A percentile compares a stretch with the other conserved stretches of the same genome.
Conservation (phyloP, 2,113 vertebrate species). For the Rhadina sibilatrix region DNA sequence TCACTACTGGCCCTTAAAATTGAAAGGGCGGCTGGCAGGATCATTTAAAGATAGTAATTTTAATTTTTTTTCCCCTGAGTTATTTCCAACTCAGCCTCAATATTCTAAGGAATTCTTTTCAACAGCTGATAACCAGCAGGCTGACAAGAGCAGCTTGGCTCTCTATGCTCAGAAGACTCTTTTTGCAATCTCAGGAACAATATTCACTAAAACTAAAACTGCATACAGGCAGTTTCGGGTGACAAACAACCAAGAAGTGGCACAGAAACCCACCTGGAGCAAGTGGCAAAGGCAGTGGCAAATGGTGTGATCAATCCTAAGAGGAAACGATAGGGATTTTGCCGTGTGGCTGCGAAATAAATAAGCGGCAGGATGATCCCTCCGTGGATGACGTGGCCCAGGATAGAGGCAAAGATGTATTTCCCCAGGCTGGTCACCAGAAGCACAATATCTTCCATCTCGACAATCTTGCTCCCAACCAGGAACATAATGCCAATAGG, state of each 20-base stretch:
- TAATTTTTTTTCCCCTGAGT: accelerated
- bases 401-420: conserved; percentile 93
- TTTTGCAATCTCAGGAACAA: not conserved
- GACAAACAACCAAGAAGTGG: not conserved
- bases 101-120: not conserved
- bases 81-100: not conserved
- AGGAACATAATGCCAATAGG: conserved; percentile 97
- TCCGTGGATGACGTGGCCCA: conserved; percentile 96
- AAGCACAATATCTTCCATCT: conserved; percentile 91
- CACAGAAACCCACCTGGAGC: conserved; percentile 85
- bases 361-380: conserved; percentile 90
- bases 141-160: not conserved
- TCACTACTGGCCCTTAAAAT: not conserved
- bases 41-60: not conserved
- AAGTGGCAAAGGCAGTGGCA: conserved; percentile 95
- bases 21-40: not conserved
- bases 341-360: conserved; percentile 90
- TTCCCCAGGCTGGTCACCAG: conserved; percentile 95
- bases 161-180: not conserved
- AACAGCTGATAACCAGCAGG: not conserved
- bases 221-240: not conserved
- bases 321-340: conserved; percentile 93
- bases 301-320: conserved; percentile 92
- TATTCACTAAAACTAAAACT: not conserved
- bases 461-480: conserved; percentile 97